Percentiles rank a stretch among this genome's conserved stretches.
These are phyloP conservation scores for Amphiprion ocellaris DNA, from an alignment of 2,113 vertebrate genomes.

Conservation along the genomic window DNA sequence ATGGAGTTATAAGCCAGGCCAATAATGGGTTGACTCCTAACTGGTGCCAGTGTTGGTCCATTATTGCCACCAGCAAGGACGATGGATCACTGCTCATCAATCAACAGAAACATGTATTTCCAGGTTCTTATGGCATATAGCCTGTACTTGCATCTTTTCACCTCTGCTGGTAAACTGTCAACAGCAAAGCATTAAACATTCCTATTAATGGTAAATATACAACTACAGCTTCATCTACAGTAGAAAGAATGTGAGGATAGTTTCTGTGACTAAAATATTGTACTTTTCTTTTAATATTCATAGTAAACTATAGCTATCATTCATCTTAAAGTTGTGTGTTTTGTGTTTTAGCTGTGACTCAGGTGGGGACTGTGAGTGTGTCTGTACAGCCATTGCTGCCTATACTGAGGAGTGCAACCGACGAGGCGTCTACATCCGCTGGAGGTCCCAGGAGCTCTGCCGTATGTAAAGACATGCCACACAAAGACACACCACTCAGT, in stretches of 20 bases:
- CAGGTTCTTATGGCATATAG: not conserved
- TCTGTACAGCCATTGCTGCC: conserved; percentile 91
- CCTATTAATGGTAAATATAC: too few relatives aligned
- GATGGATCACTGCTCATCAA: not conserved
- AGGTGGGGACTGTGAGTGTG: conserved; percentile 93
- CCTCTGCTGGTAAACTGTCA: too few relatives aligned
- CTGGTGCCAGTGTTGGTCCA: too few relatives aligned
- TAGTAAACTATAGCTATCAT: too few relatives aligned
- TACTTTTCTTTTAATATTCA: too few relatives aligned
- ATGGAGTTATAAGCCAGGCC: too few relatives aligned
- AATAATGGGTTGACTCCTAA: too few relatives aligned
- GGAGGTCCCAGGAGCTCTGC: conserved; percentile 93
- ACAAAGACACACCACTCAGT: not conserved
- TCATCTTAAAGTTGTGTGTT: too few relatives aligned
- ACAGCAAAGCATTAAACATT: not conserved
- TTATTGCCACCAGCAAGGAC: too few relatives aligned
- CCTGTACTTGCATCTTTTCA: not conserved
- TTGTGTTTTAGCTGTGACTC: conserved; percentile 81
- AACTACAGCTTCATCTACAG: too few relatives aligned
- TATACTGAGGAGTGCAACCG: conserved; percentile 90
- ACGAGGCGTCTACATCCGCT: conserved; percentile 84
- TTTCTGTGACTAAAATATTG: too few relatives aligned
- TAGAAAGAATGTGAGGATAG: too few relatives aligned
- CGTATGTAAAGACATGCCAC: conserved; percentile 76
- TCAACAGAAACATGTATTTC: not conserved